Evolutionary conservation across 2,113 vertebrate genomes (phyloP).

Genomic region (Prolemur simus): DNA sequence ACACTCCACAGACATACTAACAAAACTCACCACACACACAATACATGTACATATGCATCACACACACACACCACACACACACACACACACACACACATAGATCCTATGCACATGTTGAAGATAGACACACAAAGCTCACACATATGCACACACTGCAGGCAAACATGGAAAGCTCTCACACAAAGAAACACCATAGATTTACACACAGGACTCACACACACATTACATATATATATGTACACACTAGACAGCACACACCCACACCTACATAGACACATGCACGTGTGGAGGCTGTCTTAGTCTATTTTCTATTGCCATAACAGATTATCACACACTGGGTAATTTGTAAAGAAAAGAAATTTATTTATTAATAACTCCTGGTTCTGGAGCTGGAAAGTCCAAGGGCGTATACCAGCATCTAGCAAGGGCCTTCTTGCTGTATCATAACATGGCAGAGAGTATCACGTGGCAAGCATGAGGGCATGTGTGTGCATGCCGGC

Average conservation of each 20-base stretch:
- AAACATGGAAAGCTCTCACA: not conserved
- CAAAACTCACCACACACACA: not conserved
- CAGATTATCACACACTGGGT: too few species aligned
- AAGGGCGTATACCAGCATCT: not conserved
- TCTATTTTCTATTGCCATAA: not conserved
- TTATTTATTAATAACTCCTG: not conserved
- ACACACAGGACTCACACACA: not conserved
- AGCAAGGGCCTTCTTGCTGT: not conserved
- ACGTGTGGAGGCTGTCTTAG: not conserved
- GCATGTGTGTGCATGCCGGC: not conserved
- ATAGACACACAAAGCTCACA: not conserved
- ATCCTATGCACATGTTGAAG: not conserved
- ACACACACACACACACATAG: not conserved
- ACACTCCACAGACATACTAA: not conserved
- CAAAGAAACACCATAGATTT: not conserved
- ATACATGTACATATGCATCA: too few species aligned
- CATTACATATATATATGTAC: not conserved
- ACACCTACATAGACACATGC: not conserved
- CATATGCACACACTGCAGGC: not conserved
- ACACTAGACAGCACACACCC: too few species aligned
- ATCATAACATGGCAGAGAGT: not conserved
- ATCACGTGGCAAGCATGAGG: not conserved
- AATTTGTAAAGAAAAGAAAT: not conserved
- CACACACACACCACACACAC: not conserved
- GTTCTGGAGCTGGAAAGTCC: not conserved